Base-by-base conservation (phyloP, 1,140 invertebrate species). In the Neodiprion fabricii region DNA sequence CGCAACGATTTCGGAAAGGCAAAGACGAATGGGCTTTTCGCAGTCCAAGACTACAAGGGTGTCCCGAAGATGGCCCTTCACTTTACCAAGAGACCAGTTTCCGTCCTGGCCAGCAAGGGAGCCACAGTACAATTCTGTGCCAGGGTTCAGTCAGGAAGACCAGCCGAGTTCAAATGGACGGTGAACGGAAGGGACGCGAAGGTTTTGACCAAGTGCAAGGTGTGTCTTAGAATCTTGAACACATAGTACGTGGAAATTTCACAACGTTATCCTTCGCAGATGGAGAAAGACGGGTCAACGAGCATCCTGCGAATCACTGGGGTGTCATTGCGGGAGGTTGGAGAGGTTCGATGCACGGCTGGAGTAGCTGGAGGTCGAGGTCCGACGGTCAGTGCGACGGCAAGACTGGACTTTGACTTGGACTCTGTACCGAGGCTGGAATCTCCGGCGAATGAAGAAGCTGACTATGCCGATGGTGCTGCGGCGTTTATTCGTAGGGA, bases 1-100 rank as follows among this genome's bases (percentile, higher is more conserved):
- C 90, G 89, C 74, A 93, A 92, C 79, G 75, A 84, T 48, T 89
- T 88, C 78, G 92, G 92, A 4, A 90, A 91, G 73, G 88, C 89
- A 0, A 87, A 88, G n/a, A 90, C 90, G 14, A 88, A 83, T 73
- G 91, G 90, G 14, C 78, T 87, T 48, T 83, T 93, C 47, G 80
- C 83, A n/a, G 89, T 93, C 79, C 82, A 87, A 81, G 85, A 84
- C 76, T 82, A 83, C 53, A 85, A 83, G 75, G 80, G 77, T 48
- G 74, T 70, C 48, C 65, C 77, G 8, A 83, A 83, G 68, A 73
- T 78, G 17, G 75, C 79, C 28, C 76, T 84, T 0, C 78, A 81
- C 67, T 88, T 91, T 76, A 84, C 78, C n/a, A 90, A 90, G 78
- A 85, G 77, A 21, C 89, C 89, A 1, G 77, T 85, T 3, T 81